Evolutionary conservation across 2,113 vertebrate species (phyloP).

Genomic region (Garra rufa): DNA sequence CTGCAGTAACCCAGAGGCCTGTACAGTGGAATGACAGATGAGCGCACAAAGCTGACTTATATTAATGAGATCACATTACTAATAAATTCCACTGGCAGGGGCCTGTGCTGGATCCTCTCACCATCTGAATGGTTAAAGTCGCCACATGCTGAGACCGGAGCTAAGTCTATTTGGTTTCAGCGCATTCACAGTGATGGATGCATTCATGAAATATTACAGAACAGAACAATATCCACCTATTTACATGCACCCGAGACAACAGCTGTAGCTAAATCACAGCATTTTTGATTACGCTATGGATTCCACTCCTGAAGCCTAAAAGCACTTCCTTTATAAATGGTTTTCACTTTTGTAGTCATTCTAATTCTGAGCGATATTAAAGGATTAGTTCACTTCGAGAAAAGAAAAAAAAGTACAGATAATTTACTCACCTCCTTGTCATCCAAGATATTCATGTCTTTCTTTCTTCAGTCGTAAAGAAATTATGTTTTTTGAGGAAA

Average conservation of each 20-base stretch:
- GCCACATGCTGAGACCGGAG: slow-evolving; percentile 35
- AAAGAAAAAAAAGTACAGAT: no score
- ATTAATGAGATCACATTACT: slow-evolving; percentile 64
- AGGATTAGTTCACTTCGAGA: no score
- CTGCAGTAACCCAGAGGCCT: slow-evolving; percentile 60
- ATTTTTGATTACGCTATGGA: neutral
- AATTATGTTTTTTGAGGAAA: no score
- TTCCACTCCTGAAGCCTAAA: neutral
- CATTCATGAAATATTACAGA: neutral
- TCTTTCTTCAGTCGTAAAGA: no score
- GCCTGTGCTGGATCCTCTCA: slow-evolving; percentile 37
- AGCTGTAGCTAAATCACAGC: neutral
- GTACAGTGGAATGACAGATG: slow-evolving; percentile 60
- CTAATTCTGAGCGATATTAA: no score
- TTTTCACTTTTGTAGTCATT: neutral
- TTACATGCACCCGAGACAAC: neutral
- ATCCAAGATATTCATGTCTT: no score
- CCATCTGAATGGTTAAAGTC: slow-evolving; percentile 19
- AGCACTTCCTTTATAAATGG: neutral
- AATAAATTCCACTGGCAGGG: slow-evolving; percentile 62
- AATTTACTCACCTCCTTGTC: no score
- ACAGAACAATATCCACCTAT: neutral
- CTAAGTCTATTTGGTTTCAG: slow-evolving; percentile 40
- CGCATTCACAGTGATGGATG: neutral
- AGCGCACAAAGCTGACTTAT: slow-evolving; percentile 61